phyloP scores from a whole-genome alignment of 2,797 vertebrate species.

The Sebastes matsubarae region DNA sequence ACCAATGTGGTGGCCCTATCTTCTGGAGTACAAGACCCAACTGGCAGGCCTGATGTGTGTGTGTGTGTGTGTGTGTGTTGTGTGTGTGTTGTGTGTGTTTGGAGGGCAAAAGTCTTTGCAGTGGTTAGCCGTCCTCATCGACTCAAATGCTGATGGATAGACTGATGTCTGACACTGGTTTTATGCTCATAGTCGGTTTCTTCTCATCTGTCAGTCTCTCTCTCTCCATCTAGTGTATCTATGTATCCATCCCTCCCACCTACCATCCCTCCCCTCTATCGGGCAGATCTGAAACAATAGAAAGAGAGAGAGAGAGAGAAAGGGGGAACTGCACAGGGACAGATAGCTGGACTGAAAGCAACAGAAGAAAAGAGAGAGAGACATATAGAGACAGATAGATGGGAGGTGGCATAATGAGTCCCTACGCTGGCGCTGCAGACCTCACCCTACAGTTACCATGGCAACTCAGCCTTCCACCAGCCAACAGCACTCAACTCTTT shows the following conservation, averaged over 20 bases:
- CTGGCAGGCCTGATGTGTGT: neutral
- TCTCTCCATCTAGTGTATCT: neutral
- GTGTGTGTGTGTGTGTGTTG: neutral
- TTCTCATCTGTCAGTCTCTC: constrained; percentile 14
- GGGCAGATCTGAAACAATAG: constrained; percentile 6
- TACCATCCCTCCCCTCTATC: neutral
- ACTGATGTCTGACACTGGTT: constrained; percentile 16
- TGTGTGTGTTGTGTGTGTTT: neutral
- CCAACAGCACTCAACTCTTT: constrained; percentile 60
- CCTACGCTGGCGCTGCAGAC: constrained; percentile 72
- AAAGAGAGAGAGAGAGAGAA: neutral
- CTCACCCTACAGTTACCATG: constrained; percentile 80
- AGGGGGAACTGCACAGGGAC: neutral
- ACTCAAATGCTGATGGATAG: neutral
- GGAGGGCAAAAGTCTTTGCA: neutral
- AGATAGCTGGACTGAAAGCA: constrained; percentile 24
- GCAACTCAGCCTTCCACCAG: constrained; percentile 78
- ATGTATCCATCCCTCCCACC: neutral
- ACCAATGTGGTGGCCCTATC: neutral
- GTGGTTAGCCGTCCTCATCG: neutral
- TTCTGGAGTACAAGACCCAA: neutral
- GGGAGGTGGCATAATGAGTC: constrained; percentile 76
- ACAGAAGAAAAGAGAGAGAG: constrained; percentile 34
- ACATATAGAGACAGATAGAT: constrained; percentile 61
- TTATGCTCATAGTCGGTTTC: neutral